phyloP scores from a whole-genome alignment of 1,140 invertebrate genomes.

The Carcinoscorpius rotundicauda region DNA sequence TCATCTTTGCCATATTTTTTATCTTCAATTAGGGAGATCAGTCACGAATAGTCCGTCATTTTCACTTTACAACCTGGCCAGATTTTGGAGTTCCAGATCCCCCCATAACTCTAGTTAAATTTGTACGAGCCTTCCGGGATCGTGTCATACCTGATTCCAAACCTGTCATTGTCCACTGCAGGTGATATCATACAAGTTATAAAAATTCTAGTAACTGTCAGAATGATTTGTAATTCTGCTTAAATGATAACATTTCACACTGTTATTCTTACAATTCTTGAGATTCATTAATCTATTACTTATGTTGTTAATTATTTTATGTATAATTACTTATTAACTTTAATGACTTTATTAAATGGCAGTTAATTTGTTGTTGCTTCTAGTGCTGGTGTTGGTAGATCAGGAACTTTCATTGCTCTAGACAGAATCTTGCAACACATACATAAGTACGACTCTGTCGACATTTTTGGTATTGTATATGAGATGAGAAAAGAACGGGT shows the following conservation, averaged over 20 bases:
- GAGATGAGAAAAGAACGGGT: slow-evolving; percentile 92
- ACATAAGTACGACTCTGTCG: slow-evolving; percentile 52
- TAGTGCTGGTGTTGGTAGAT: slow-evolving; percentile 72
- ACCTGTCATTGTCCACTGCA: slow-evolving; percentile 90
- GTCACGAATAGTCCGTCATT: slow-evolving; percentile 73
- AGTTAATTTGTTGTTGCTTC: no score
- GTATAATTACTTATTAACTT: no score
- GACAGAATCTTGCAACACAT: slow-evolving; percentile 63
- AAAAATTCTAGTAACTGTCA: no score
- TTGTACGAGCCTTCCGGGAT: slow-evolving; percentile 83
- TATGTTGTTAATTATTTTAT: no score
- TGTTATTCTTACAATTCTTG: no score
- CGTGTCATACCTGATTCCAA: slow-evolving; percentile 70
- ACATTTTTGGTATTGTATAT: slow-evolving; percentile 96
- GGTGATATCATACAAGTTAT: slow-evolving; percentile 28
- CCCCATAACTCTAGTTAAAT: slow-evolving; percentile 56
- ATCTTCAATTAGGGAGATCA: slow-evolving; percentile 52
- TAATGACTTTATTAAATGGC: no score
- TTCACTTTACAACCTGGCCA: slow-evolving; percentile 95
- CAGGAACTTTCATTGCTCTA: slow-evolving; percentile 87
- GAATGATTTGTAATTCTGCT: no score
- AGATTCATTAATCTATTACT: no score
- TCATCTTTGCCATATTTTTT: no score
- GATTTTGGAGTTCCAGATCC: slow-evolving; percentile 94
- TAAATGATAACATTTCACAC: no score